A percentile compares a stretch with the other conserved stretches of the same genome.
phyloP scores from a whole-genome alignment of 2,113 vertebrate genomes.

The Hippocampus barbouri region DNA sequence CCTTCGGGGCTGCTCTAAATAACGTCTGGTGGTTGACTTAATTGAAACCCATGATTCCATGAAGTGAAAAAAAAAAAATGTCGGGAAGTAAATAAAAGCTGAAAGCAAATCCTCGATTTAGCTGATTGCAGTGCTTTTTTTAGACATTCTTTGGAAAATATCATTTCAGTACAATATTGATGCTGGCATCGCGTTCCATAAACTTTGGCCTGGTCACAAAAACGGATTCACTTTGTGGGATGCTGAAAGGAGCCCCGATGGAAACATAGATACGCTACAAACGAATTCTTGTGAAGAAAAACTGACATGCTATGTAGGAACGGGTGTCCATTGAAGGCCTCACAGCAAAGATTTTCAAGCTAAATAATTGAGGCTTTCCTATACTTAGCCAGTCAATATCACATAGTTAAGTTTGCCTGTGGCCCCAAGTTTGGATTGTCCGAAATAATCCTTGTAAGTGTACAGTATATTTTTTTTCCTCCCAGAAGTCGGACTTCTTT shows the following conservation, averaged over 20 bases:
- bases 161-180: neutral
- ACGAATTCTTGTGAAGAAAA: neutral
- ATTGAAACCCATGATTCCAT: constrained; percentile 1
- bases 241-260: neutral
- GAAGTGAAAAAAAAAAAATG: neutral
- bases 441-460: too few relatives aligned
- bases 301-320: neutral
- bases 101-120: constrained; percentile 4
- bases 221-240: neutral
- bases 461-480: too few relatives aligned
- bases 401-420: neutral
- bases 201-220: neutral
- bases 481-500: too few relatives aligned
- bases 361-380: neutral
- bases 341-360: neutral
- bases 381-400: neutral
- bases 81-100: constrained; percentile 6
- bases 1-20: neutral
- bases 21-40: neutral
- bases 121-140: constrained; percentile 6
- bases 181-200: neutral
- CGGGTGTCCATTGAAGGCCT: neutral
- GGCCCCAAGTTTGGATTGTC: neutral
- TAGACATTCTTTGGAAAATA: constrained; percentile 10
- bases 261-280: neutral